Evolutionary conservation across 2,888 invertebrate genomes (phyloP), one percentile per base, ranked within the genome.

Genomic region (Napeogenes sylphis): DNA sequence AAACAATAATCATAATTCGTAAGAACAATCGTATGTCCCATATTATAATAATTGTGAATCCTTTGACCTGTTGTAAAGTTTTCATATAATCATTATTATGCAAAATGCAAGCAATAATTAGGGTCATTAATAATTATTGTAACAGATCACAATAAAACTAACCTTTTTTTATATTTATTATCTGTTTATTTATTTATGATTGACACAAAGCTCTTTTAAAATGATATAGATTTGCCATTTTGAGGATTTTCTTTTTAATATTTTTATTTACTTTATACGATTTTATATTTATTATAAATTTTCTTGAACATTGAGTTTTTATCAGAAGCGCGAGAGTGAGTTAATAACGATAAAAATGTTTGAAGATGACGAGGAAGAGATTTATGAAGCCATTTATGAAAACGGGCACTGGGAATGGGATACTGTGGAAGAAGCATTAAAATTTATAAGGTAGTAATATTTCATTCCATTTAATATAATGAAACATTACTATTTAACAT

Each of bases 381-480:
- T 68, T 46, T 67, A 63, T 33, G 58, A 63, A 56, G 69, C 73
- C 3, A 30, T 72, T 8, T 82, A 75, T 63, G 77, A 78, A 59
- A 62, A 81, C 60, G 90, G 89, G 0, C 80, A 81, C 66, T 90
- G 90, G 90, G 76, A 73, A 21, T 90, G 88, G 88, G 78, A 81
- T 66, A 76, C 82, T 3, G 32, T 63, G 3, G 56, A 14, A 3
- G 68, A 74, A 10, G 64, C 70, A 55, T 71, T 84, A 13, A 63
- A 68, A 53, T 83, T 80, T 68, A 64, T 69, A 56, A 79, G 79
- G 83, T 78, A 62, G 30, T 2, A 38, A 51, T 32, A 47, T 51
- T 51, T 51, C 51, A 51, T 51, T 51, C 51, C 12, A 51, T 51
- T 51, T 51, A 51, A 51, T 51, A 51, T 51, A 51, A 51, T 51